Conservation (phyloP, 1,140 invertebrate genomes). For the Hylaeus volcanicus region DNA sequence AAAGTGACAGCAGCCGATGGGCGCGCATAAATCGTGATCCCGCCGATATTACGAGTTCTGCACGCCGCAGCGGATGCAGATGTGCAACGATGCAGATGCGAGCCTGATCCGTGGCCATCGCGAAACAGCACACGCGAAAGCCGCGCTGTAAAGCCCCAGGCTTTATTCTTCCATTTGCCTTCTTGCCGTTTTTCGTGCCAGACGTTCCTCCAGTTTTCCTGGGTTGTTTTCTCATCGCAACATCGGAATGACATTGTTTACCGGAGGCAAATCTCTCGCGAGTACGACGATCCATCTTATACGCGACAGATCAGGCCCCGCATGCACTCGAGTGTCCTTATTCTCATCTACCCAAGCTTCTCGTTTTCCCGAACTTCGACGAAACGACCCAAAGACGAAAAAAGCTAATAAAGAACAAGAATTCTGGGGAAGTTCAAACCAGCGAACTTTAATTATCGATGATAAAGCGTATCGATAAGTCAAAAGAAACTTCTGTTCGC, state of each 20-base stretch:
- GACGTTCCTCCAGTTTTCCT: neutral
- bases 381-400: no score
- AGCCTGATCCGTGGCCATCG: slow-evolving; percentile 44
- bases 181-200: neutral
- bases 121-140: slow-evolving; percentile 2
- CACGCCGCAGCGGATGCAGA: slow-evolving; percentile 33
- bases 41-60: slow-evolving; percentile 56
- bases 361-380: neutral
- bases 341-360: no score
- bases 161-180: slow-evolving; percentile 50
- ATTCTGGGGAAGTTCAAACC: neutral
- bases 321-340: no score
- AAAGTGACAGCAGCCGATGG: slow-evolving; percentile 55
- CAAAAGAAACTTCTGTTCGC: neutral
- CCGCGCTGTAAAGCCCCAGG: slow-evolving; percentile 49
- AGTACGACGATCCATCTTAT: slow-evolving; percentile 38
- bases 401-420: neutral
- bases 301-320: slow-evolving; percentile 5
- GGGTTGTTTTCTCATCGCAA: neutral
- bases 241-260: slow-evolving; percentile 45
- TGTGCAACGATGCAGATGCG: slow-evolving; percentile 47
- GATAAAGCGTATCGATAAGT: neutral
- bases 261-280: slow-evolving; percentile 6
- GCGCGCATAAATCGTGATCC: slow-evolving; percentile 57
- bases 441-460: neutral